Conservation (phyloP, 2,888 invertebrate species). For the Graphium colonna region DNA sequence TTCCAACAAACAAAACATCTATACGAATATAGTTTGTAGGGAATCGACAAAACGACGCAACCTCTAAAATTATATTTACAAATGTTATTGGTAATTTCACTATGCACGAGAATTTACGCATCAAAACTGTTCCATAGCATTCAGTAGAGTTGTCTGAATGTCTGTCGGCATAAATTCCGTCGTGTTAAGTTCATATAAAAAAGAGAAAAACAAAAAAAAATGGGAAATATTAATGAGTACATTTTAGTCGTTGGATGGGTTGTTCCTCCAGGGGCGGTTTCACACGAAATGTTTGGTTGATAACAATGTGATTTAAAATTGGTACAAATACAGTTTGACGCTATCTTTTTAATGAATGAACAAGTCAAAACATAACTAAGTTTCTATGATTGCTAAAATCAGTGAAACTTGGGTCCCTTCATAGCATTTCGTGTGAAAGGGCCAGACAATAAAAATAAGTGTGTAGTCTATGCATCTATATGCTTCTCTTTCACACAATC, state of each 20-base stretch:
- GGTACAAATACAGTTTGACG: too few relatives aligned
- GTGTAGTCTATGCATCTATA: neutral
- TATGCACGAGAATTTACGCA: constrained; percentile 1
- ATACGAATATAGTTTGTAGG: too few relatives aligned
- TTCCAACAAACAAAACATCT: too few relatives aligned
- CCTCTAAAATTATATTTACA: constrained; percentile 23
- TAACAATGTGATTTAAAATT: too few relatives aligned
- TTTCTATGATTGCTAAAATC: neutral
- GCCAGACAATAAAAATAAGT: neutral
- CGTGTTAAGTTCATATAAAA: neutral
- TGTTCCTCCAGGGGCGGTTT: neutral
- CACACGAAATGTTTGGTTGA: neutral
- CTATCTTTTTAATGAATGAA: too few relatives aligned
- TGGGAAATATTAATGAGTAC: neutral
- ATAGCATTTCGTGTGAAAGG: constrained; percentile 1
- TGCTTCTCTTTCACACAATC: constrained; percentile 6
- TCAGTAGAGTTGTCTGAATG: neutral
- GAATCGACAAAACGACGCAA: constrained; percentile 6
- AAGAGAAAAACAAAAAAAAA: neutral
- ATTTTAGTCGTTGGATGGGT: neutral
- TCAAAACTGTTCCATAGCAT: neutral
- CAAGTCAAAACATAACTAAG: neutral
- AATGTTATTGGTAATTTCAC: constrained; percentile 6
- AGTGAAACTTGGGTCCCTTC: neutral
- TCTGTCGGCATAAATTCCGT: neutral